Evolutionary conservation across 2,797 vertebrate genomes (phyloP).

Genomic region (Coracias cyanogaster): DNA sequence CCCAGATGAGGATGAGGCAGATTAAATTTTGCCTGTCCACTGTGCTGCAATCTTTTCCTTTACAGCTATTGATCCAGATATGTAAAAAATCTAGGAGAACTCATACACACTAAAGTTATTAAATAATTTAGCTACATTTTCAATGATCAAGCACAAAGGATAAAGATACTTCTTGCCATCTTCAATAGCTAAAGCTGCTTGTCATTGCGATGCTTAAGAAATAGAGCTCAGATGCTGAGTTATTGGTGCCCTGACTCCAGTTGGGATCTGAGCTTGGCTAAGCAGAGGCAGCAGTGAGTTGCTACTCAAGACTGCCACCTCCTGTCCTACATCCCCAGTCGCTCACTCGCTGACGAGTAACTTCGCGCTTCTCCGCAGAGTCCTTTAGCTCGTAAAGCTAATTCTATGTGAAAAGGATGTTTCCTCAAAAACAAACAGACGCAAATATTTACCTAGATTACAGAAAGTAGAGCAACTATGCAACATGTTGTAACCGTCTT

Average conservation of each 20-base stretch:
- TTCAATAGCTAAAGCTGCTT: neutral
- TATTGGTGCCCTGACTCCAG: neutral
- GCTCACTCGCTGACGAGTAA: neutral
- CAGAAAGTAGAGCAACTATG: neutral
- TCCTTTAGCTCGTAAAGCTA: neutral
- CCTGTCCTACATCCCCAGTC: neutral
- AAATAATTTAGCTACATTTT: neutral
- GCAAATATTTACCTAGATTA: neutral
- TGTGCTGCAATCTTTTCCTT: neutral
- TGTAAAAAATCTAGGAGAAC: neutral
- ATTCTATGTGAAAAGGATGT: neutral
- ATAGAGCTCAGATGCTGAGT: neutral
- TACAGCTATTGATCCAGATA: neutral
- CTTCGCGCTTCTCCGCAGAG: neutral
- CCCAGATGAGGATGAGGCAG: neutral
- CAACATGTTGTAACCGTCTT: neutral
- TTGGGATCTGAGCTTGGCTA: neutral
- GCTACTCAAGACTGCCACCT: constrained; percentile 62
- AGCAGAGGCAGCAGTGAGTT: neutral
- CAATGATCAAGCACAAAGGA: neutral
- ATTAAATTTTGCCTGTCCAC: neutral
- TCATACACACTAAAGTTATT: neutral
- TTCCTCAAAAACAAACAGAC: neutral
- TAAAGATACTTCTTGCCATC: neutral
- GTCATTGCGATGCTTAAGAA: neutral